A percentile compares a stretch with the other conserved stretches of the same genome.
These are phyloP conservation scores for Protophormia terraenovae DNA, from an alignment of 2,888 invertebrate species.

Conservation along the genomic window DNA sequence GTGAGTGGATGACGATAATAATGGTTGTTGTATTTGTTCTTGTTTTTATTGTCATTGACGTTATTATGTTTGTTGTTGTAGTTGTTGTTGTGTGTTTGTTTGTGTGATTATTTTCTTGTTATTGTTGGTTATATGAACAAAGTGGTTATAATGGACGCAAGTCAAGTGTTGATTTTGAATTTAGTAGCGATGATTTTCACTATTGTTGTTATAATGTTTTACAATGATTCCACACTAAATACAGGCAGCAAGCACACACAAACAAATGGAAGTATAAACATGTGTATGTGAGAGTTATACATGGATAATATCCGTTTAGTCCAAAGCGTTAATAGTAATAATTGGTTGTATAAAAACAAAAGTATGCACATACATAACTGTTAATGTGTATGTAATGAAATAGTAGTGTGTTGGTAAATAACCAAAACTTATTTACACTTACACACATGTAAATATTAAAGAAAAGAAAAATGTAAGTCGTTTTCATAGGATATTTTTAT, in stretches of 20 bases:
- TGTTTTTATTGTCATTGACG: not conserved
- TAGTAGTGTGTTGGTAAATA: not conserved
- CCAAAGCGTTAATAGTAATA: slow-evolving; percentile 25
- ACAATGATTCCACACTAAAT: slow-evolving; percentile 27
- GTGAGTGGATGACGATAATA: not conserved
- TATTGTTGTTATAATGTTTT: slow-evolving; percentile 49
- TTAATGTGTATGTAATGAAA: not conserved
- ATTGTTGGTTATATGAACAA: slow-evolving; percentile 29
- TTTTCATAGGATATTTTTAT: not conserved
- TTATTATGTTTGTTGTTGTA: slow-evolving; percentile 15
- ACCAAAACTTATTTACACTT: not conserved
- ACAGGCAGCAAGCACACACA: not conserved
- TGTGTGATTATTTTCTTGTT: not conserved
- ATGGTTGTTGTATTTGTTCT: slow-evolving; percentile 1
- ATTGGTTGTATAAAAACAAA: slow-evolving; percentile 29
- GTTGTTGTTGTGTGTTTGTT: not conserved
- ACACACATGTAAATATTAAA: not conserved
- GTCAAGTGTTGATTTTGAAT: slow-evolving; percentile 70
- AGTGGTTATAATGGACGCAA: slow-evolving; percentile 59
- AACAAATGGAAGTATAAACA: not conserved
- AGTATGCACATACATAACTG: not conserved
- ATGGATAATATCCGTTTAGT: slow-evolving; percentile 18
- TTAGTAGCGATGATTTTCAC: slow-evolving; percentile 63
- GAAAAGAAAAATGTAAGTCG: not conserved
- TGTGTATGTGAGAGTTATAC: not conserved